Conservation (phyloP, 2,797 vertebrate species). For the Sebastolobus alascanus region DNA sequence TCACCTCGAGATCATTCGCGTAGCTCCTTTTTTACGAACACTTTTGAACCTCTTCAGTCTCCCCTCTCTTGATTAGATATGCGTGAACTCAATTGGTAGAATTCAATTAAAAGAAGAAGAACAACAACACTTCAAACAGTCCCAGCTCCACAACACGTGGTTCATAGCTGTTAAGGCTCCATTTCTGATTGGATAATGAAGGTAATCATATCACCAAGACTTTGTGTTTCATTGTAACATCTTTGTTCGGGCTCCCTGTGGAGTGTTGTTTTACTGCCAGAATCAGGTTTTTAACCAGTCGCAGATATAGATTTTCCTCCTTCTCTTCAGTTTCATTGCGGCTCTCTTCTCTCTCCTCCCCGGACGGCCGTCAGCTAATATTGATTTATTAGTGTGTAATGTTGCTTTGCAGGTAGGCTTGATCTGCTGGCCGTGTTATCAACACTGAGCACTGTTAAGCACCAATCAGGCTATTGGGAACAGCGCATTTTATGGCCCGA, state of each 20-base stretch:
- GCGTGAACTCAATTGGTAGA: background rate
- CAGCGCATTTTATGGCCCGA: constrained; percentile 19
- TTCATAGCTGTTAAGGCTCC: constrained; percentile 4
- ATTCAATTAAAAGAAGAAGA: constrained; percentile 14
- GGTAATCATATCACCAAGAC: constrained; percentile 26
- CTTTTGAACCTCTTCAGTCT: background rate
- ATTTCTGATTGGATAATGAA: constrained; percentile 27
- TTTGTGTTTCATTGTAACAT: constrained; percentile 22
- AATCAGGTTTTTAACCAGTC: constrained; percentile 27
- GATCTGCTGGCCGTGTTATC: constrained; percentile 40
- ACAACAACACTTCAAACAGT: background rate
- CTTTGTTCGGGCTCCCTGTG: constrained; percentile 20
- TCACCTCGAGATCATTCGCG: background rate
- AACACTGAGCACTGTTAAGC: constrained; percentile 33
- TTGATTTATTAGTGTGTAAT: constrained; percentile 55
- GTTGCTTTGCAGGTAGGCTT: constrained; percentile 43
- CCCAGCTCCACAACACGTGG: background rate
- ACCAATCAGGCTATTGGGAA: constrained; percentile 41
- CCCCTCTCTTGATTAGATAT: background rate
- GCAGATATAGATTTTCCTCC: constrained; percentile 45
- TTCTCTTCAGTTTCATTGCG: constrained; percentile 28
- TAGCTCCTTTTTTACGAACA: background rate
- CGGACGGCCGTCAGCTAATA: constrained; percentile 33
- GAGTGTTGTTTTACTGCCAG: constrained; percentile 28
- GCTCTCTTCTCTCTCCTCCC: constrained; percentile 12